Evolutionary conservation across 2,113 vertebrate genomes (phyloP).

Genomic region (Plectropomus leopardus): DNA sequence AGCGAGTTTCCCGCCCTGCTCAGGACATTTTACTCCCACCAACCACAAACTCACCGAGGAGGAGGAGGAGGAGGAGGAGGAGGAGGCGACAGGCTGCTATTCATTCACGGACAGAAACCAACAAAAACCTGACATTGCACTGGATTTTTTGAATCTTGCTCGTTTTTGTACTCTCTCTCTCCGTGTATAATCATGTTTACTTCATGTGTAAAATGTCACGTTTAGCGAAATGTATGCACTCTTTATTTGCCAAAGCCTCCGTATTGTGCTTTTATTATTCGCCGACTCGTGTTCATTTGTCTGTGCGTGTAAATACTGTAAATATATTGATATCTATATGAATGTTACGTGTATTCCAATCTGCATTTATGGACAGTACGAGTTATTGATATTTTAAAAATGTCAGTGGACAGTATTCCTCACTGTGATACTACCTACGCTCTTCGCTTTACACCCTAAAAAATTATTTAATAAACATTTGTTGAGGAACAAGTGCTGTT

Average conservation of each 20-base stretch:
- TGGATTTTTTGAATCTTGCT: constrained; percentile 79
- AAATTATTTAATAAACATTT: constrained; percentile 84
- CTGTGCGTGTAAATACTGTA: constrained; percentile 82
- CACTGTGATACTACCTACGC: constrained; percentile 86
- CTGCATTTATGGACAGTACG: constrained; percentile 83
- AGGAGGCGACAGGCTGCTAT: constrained; percentile 79
- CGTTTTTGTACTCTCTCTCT: constrained; percentile 73
- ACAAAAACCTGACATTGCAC: constrained; percentile 83
- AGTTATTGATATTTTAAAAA: constrained; percentile 79
- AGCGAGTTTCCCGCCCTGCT: constrained; percentile 44
- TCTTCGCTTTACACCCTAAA: constrained; percentile 76
- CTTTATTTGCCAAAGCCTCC: constrained; percentile 85
- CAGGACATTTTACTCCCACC: constrained; percentile 78
- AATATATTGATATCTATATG: constrained; percentile 84
- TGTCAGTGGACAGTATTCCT: constrained; percentile 84
- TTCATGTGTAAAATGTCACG: constrained; percentile 75
- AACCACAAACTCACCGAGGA: constrained; percentile 60
- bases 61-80: constrained; percentile 41
- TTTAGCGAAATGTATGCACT: constrained; percentile 81
- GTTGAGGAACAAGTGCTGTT: constrained; percentile 73
- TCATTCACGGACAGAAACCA: constrained; percentile 70
- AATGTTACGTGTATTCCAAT: constrained; percentile 84
- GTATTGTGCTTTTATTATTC: constrained; percentile 64
- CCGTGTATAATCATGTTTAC: constrained; percentile 79
- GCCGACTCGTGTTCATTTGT: constrained; percentile 54